Evolutionary conservation across 2,113 vertebrate species (phyloP).

Genomic region (Macrotus californicus): DNA sequence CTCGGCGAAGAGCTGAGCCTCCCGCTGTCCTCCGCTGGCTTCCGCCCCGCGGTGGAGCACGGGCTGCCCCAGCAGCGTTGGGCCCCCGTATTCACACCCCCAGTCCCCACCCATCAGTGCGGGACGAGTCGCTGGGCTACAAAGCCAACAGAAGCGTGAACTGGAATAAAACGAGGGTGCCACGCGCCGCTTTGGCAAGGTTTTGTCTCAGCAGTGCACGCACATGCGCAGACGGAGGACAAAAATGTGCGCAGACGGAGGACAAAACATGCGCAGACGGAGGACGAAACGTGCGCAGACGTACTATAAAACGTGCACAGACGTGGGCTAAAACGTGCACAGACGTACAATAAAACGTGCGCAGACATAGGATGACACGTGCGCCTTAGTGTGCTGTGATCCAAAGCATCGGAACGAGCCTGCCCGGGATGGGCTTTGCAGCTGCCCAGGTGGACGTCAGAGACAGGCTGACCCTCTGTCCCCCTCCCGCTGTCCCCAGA

Average conservation of each 20-base stretch:
- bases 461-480: not conserved
- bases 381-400: fast-evolving
- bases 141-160: no score
- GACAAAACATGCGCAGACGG: no score
- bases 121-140: fast-evolving
- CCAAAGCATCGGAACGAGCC: fast-evolving
- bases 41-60: fast-evolving
- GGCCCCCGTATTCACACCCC: not conserved
- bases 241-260: no score
- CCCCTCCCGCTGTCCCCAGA: not conserved
- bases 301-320: no score
- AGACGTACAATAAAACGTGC: no score
- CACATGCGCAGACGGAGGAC: no score
- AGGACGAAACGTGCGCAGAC: no score
- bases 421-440: not conserved
- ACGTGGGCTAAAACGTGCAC: no score
- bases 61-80: not conserved
- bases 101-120: not conserved
- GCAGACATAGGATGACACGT: not conserved
- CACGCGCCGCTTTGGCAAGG: no score
- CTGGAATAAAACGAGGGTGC: not conserved
- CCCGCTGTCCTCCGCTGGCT: fast-evolving
- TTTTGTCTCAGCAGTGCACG: not conserved
- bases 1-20: fast-evolving
- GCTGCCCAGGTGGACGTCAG: not conserved